Evolutionary conservation across 2,888 invertebrate species (phyloP).

Genomic region (Thymelicus lineola): DNA sequence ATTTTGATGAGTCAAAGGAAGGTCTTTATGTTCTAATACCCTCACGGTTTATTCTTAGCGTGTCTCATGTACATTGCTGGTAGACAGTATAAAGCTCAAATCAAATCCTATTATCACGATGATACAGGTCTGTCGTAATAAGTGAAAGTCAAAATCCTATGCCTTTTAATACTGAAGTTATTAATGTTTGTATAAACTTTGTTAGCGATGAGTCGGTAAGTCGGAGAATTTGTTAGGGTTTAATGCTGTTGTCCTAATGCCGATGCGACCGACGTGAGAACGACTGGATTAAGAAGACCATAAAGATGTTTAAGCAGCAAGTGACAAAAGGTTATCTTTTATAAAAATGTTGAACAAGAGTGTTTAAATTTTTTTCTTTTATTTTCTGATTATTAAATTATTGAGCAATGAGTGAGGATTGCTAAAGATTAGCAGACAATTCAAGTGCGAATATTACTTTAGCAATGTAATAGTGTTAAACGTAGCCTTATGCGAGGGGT

Average conservation of each 20-base stretch:
- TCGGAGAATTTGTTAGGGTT: slow-evolving; percentile 20
- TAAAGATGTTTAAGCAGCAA: neutral
- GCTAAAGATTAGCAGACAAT: no score
- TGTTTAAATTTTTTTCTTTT: no score
- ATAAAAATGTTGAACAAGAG: neutral
- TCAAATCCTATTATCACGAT: slow-evolving; percentile 39
- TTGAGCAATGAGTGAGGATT: no score
- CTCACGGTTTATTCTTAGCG: slow-evolving; percentile 25
- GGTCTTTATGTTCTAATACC: slow-evolving; percentile 35
- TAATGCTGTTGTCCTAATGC: neutral
- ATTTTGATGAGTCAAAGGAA: slow-evolving; percentile 33
- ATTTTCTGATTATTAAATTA: no score
- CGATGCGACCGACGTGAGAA: neutral
- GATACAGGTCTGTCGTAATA: slow-evolving; percentile 33
- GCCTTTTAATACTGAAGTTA: slow-evolving; percentile 32
- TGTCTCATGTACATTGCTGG: slow-evolving; percentile 30
- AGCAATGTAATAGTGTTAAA: no score
- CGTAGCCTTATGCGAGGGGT: no score
- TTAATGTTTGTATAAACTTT: slow-evolving; percentile 34
- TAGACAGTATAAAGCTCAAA: slow-evolving; percentile 34
- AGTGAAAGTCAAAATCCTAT: slow-evolving; percentile 38
- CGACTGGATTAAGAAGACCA: slow-evolving; percentile 3
- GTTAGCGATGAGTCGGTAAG: slow-evolving; percentile 27
- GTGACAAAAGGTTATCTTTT: neutral
- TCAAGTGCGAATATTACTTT: no score